Evolutionary conservation across 2,888 invertebrate species (phyloP).

Genomic region (Oligia fasciuncula): DNA sequence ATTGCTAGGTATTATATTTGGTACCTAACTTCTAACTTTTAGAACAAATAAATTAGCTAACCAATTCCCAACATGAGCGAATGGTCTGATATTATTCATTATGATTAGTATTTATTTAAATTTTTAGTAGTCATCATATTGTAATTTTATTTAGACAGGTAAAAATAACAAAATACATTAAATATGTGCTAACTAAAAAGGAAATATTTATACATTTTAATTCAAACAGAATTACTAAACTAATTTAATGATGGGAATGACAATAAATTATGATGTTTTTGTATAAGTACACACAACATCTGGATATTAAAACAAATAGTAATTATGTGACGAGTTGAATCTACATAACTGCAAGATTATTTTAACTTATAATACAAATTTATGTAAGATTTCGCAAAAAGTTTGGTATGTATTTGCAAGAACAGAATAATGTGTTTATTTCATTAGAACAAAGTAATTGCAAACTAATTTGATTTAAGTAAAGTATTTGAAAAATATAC

Average conservation of each 20-base stretch:
- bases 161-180: conserved; percentile 2
- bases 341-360: conserved; percentile 9
- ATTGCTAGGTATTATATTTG: not conserved
- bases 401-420: conserved; percentile 14
- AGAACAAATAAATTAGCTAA: not conserved
- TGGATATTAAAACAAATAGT: conserved; percentile 1
- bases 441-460: conserved; percentile 16
- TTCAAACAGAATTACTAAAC: conserved; percentile 19
- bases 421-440: conserved; percentile 1
- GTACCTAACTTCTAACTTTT: conserved; percentile 5
- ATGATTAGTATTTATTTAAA: conserved; percentile 10
- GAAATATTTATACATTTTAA: conserved; percentile 24
- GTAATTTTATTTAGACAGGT: no score
- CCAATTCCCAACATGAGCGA: not conserved
- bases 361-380: conserved; percentile 2
- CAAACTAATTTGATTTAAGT: conserved; percentile 21
- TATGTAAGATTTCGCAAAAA: conserved; percentile 6
- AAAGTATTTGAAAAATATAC: conserved; percentile 5
- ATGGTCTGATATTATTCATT: conserved; percentile 9
- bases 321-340: conserved; percentile 9
- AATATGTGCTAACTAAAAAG: conserved; percentile 16
- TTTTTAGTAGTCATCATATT: not conserved
- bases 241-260: conserved; percentile 37
- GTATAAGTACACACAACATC: not conserved
- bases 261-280: conserved; percentile 26